Evolutionary conservation across 2,797 vertebrate species (phyloP), one percentile per base, ranked within the genome.

Genomic region (Coreius guichenoti): DNA sequence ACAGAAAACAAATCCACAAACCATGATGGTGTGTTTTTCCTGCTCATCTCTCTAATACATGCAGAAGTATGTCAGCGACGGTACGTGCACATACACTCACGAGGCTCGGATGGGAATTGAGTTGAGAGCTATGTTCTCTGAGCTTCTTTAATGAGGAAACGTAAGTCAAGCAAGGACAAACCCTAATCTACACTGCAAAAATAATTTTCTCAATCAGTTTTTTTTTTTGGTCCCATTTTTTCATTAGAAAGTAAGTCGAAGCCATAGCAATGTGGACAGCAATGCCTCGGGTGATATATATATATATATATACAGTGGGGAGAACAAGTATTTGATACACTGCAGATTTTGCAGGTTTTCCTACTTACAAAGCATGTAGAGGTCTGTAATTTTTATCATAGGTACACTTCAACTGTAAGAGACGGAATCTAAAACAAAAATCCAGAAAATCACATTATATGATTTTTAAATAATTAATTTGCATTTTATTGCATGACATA

Each of bases 21-120:
- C 47, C 31, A 82, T 81, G 84, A 87, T 86, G 75, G 86, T 69
- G 56, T 33, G 68, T 77, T 54, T 31, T 67, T 51, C 63, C 67
- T 19, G 13, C 19, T 54, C 63, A n/a, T 79, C 43, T 81, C 72
- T 49, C 51, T 67, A 77, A 78, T 87, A 65, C 82, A 65, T 67
- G 45, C 83, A 81, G 19, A 79, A 75, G 79, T 87, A 84, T 87
- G 84, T 86, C 81, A 86, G 87, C 81, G 83, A 45, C 21, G 58
- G 56, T 67, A 68, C 61, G 61, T 69, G 56, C 67, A 26, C 78
- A 54, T 47, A 76, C 54, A 56, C 74, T 65, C 74, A 56, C 47
- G 9, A 63, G 45, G 51, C 33, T 69, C 31, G 58, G 21, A 84
- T 77, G 72, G 58, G 86, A 87, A 81, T 33, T 77, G 73, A 45